A percentile compares a stretch with the other conserved stretches of the same genome.
These are phyloP conservation scores for Macrosoma leucophasiata DNA, from an alignment of 2,888 invertebrate species.

Conservation along the genomic window DNA sequence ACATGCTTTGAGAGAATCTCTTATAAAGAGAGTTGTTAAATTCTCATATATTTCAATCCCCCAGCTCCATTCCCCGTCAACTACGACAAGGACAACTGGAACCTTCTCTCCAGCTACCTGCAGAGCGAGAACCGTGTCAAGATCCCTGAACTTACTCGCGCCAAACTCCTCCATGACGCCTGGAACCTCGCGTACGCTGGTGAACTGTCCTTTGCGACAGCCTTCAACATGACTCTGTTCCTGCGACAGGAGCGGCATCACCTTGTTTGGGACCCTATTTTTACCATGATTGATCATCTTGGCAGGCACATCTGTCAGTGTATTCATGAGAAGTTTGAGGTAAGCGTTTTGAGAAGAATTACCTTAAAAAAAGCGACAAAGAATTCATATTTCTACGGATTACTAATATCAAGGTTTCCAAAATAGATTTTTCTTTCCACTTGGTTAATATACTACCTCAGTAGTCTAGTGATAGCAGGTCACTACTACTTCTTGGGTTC, in stretches of 20 bases:
- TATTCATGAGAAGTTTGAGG: constrained; percentile 83
- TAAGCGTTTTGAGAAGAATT: no score
- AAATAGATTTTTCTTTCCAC: no score
- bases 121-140: constrained; percentile 66
- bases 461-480: no score
- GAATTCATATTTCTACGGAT: no score
- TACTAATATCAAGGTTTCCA: no score
- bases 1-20: no score
- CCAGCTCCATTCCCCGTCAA: constrained; percentile 88
- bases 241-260: constrained; percentile 83
- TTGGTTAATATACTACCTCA: no score
- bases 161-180: constrained; percentile 85
- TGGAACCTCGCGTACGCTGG: constrained; percentile 88
- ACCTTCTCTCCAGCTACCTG: constrained; percentile 80
- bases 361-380: no score
- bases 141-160: constrained; percentile 83
- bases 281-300: constrained; percentile 88
- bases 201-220: constrained; percentile 83
- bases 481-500: no score
- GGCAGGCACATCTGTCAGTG: constrained; percentile 81
- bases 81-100: constrained; percentile 87
- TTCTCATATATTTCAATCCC: constrained; percentile 26
- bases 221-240: constrained; percentile 87
- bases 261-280: constrained; percentile 88
- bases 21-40: no score